Base-by-base conservation (phyloP, 2,888 invertebrate genomes). In the Dasypolia templi region DNA sequence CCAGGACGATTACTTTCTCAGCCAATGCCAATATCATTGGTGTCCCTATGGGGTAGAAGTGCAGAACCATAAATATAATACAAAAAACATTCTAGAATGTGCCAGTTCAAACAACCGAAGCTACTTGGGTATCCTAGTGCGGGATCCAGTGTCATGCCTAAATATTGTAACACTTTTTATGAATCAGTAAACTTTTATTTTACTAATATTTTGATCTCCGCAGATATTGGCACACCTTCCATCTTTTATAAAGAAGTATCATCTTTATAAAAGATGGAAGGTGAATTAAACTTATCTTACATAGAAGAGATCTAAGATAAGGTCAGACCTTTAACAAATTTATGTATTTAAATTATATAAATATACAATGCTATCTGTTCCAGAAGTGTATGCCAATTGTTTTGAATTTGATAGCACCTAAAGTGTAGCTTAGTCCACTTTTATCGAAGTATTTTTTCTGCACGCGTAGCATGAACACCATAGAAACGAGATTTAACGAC, bases 1-100 rank as follows among this genome's bases (percentile, higher is more conserved):
- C 89, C 89, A 90, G 92, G 92, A 92, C 92, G 86, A 86, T 84
- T 89, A 94, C 95, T 96, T 96, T 96, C 95, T 92, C 94, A 94
- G 91, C 79, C 91, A 92, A 92, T 92, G 92, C 89, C 89, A 90
- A 79, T 86, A 80, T 78, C 69, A 69, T 73, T 72, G 58, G 35
- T 56, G 68, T 64, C 77, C 73, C 78, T 63, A 58, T 32, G 11
- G 35, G 44, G 14, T 44, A 19, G 51, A 51, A 46, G 19, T 44
- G 49, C 32, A 53, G 14, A 73, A 49, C 22, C n/a, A 56, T n/a
- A 29, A 44, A 32, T 32, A 32, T n/a, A 19, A 32, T 61, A 17
- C 14, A 2, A 29, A 19, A 83, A 39, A 32, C 19, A 55, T 29
- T 49, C 2, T 29, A 11, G 19, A 64, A 32, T 59, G 17, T 32